phyloP scores from a whole-genome alignment of 2,797 vertebrate species.

The Botia kubotai region DNA sequence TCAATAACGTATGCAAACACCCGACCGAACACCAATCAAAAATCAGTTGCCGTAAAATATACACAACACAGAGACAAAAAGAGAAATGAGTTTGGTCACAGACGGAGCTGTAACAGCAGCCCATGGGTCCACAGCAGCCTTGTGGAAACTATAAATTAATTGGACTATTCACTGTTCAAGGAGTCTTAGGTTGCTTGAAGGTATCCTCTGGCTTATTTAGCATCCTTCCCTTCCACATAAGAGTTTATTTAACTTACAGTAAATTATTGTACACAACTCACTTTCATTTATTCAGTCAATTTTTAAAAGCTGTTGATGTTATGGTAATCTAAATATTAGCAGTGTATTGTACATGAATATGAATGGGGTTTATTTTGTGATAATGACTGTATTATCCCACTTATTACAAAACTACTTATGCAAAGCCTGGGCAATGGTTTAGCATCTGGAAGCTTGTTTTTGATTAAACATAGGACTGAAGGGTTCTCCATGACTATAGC shows the following conservation, averaged over 20 bases:
- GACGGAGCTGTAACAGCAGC: conserved; percentile 43
- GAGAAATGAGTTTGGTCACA: conserved; percentile 55
- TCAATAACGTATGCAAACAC: conserved; percentile 79
- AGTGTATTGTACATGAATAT: no score
- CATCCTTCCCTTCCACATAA: not conserved
- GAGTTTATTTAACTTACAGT: not conserved
- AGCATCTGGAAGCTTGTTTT: not conserved
- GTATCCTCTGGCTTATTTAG: conserved; percentile 4
- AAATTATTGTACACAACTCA: not conserved
- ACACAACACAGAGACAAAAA: conserved; percentile 27
- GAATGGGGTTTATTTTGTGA: no score
- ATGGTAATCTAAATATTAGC: no score
- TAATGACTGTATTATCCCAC: not conserved
- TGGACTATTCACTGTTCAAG: conserved; percentile 32
- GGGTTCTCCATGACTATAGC: not conserved
- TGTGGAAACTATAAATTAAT: conserved; percentile 67
- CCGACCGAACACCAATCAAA: conserved; percentile 70
- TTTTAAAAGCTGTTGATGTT: no score
- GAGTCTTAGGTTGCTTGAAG: not conserved
- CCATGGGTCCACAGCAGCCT: conserved; percentile 58
- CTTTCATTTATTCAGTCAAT: not conserved
- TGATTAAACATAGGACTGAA: not conserved
- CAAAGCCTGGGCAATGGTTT: no score
- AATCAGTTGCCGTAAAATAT: conserved; percentile 52
- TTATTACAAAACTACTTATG: not conserved